phyloP scores from a whole-genome alignment of 2,888 invertebrate species.

The Cylloceria caligata region DNA sequence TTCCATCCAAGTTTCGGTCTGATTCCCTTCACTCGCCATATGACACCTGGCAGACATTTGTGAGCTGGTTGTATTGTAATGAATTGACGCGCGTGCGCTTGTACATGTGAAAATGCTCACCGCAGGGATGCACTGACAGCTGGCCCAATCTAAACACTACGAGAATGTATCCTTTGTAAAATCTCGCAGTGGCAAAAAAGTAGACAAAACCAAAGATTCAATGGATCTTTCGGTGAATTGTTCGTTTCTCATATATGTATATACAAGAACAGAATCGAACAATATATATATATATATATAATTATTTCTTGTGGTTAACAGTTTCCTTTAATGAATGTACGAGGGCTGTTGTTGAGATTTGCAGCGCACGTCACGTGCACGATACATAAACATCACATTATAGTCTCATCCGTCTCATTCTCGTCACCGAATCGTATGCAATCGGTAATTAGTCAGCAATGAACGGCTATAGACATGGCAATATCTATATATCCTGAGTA shows the following conservation, averaged over 20 bases:
- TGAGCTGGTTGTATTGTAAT: not conserved
- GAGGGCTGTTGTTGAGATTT: too few relatives aligned
- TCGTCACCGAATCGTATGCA: too few relatives aligned
- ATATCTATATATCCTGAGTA: too few relatives aligned
- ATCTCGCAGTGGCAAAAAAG: slow-evolving; percentile 12
- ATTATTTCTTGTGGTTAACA: slow-evolving; percentile 49
- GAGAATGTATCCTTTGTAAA: slow-evolving; percentile 42
- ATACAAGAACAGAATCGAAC: too few relatives aligned
- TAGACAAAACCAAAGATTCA: slow-evolving; percentile 34
- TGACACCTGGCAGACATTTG: slow-evolving; percentile 1
- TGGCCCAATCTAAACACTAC: slow-evolving; percentile 68
- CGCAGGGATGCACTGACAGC: slow-evolving; percentile 59
- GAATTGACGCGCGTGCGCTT: slow-evolving; percentile 10
- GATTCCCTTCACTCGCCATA: slow-evolving; percentile 23
- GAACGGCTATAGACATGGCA: too few relatives aligned
- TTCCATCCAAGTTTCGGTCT: not conserved
- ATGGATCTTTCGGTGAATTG: slow-evolving; percentile 47
- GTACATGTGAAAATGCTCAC: slow-evolving; percentile 28
- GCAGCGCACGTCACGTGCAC: too few relatives aligned
- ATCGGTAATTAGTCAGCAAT: too few relatives aligned
- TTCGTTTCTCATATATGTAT: too few relatives aligned
- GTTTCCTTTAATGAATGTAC: slow-evolving; percentile 26
- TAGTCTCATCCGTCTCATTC: too few relatives aligned
- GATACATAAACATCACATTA: too few relatives aligned
- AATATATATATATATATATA: not conserved